phyloP scores from a whole-genome alignment of 2,797 vertebrate genomes.

The Lepidocolaptes lacrymiger region DNA sequence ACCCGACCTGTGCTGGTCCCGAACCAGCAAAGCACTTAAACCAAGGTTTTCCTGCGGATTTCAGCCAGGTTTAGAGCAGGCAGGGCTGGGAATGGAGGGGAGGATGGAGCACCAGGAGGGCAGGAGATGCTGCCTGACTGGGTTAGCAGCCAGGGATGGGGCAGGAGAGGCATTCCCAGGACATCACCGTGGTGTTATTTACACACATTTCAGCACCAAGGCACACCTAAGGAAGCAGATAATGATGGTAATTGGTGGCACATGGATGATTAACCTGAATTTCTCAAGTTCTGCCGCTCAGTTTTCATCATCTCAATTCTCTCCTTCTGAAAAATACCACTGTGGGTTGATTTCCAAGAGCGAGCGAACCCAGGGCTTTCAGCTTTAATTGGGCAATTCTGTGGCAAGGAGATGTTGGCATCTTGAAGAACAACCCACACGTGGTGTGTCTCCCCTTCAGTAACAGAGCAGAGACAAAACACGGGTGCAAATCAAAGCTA shows the following conservation, averaged over 20 bases:
- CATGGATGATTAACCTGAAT: not conserved
- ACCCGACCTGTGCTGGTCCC: not conserved
- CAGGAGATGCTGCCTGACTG: not conserved
- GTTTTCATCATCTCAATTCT: not conserved
- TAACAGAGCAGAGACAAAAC: not conserved
- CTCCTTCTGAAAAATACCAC: not conserved
- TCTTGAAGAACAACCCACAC: not conserved
- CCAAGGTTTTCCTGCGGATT: accelerated
- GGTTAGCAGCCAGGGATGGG: not conserved
- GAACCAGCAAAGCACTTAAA: not conserved
- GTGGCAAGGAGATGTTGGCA: not conserved
- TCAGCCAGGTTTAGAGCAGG: accelerated
- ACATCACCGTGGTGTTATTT: not conserved
- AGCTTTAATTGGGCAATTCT: not conserved
- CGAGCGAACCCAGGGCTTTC: not conserved
- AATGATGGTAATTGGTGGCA: not conserved
- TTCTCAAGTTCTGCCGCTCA: not conserved
- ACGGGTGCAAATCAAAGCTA: not conserved
- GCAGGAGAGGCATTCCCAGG: not conserved
- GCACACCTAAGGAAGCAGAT: not conserved
- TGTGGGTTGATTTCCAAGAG: not conserved
- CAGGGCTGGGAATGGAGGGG: not conserved
- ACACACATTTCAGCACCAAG: not conserved
- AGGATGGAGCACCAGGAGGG: not conserved
- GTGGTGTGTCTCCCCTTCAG: not conserved